These are phyloP conservation scores for Eudyptes chrysolophus DNA, from an alignment of 2,113 vertebrate species.

Conservation along the genomic window DNA sequence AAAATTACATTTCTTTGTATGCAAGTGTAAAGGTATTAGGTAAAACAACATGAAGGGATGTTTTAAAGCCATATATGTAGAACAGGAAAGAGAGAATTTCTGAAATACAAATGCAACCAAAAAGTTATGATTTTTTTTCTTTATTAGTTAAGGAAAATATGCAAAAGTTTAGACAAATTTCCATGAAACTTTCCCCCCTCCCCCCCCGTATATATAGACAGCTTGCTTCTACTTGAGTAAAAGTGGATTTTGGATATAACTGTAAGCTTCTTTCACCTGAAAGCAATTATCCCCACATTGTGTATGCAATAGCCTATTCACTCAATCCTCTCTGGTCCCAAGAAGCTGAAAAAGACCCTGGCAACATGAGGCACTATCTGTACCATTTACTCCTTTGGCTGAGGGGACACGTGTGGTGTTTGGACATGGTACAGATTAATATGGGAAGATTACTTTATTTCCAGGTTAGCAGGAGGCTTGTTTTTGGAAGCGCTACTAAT, in stretches of 20 bases:
- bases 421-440: fast-evolving
- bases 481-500: background rate
- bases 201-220: fast-evolving
- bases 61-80: background rate
- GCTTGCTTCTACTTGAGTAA: background rate
- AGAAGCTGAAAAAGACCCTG: background rate
- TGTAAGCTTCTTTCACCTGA: background rate
- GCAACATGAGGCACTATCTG: fast-evolving
- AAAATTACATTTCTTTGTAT: background rate
- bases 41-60: background rate
- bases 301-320: background rate
- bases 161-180: background rate
- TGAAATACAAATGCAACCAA: background rate
- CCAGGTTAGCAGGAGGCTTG: background rate
- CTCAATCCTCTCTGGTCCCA: background rate
- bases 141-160: background rate
- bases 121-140: background rate
- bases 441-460: background rate
- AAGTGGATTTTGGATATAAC: background rate
- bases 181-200: fast-evolving
- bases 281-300: background rate
- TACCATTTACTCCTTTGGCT: background rate
- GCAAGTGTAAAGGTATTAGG: background rate
- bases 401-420: fast-evolving
- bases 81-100: background rate